A percentile compares a stretch with the other conserved stretches of the same genome.
phyloP scores from a whole-genome alignment of 2,888 invertebrate species.

The Leptopterna dolabrata region DNA sequence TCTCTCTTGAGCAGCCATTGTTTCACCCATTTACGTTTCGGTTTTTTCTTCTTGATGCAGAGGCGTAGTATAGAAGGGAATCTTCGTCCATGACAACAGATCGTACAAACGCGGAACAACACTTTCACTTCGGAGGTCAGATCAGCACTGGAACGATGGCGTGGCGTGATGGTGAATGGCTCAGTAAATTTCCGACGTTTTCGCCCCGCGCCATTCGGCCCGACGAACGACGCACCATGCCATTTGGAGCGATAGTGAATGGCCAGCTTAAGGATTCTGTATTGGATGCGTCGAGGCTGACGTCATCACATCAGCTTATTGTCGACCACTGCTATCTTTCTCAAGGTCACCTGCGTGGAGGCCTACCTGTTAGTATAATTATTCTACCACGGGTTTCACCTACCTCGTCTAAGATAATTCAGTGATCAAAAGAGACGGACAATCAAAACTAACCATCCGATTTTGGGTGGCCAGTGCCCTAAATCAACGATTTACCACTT shows the following conservation, averaged over 20 bases:
- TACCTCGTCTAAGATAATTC: too few species aligned
- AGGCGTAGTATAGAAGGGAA: background rate
- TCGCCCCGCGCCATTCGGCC: background rate
- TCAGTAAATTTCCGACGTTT: background rate
- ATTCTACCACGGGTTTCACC: too few species aligned
- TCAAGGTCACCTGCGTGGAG: too few species aligned
- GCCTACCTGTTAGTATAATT: too few species aligned
- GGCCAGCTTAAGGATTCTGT: too few species aligned
- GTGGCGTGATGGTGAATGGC: conserved; percentile 34
- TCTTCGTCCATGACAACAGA: background rate
- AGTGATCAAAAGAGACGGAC: too few species aligned
- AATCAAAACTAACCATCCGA: too few species aligned
- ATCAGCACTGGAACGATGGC: conserved; percentile 18
- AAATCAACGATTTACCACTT: too few species aligned
- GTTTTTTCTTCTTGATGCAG: conserved; percentile 11
- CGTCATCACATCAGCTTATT: too few species aligned
- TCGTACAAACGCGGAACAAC: background rate
- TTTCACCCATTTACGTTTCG: conserved; percentile 25
- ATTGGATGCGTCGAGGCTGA: too few species aligned
- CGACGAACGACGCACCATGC: background rate
- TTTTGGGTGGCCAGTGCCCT: too few species aligned
- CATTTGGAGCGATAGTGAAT: conserved; percentile 12
- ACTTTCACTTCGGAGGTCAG: background rate
- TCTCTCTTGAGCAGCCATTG: conserved; percentile 9
- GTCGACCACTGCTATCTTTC: too few species aligned